Conservation (phyloP, 2,888 invertebrate species). For the Ypsolopha sequella region DNA sequence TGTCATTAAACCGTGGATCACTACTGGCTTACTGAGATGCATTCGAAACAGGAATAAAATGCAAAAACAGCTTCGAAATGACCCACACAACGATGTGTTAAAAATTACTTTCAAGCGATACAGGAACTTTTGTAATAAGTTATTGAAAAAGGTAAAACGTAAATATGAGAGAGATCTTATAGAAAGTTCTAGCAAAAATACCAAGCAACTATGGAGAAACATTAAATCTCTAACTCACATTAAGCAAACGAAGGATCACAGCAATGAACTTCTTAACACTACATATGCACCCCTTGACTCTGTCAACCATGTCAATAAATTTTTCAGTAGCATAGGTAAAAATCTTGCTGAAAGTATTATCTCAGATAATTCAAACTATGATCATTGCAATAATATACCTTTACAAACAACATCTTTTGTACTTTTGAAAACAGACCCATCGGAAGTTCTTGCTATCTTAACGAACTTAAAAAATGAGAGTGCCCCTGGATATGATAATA, state of each 20-base stretch:
- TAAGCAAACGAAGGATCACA: background rate
- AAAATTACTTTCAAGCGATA: conserved; percentile 1
- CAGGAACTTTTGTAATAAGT: conserved; percentile 1
- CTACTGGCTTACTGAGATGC: background rate
- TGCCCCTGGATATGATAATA: conserved; percentile 5
- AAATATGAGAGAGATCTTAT: background rate
- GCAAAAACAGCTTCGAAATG: background rate
- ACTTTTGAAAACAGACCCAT: background rate
- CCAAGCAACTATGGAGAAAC: background rate
- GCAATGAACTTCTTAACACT: background rate
- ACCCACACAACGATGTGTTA: background rate
- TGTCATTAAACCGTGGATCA: background rate
- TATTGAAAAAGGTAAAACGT: background rate
- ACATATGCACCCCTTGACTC: background rate
- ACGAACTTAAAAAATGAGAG: conserved; percentile 2
- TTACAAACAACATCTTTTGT: background rate
- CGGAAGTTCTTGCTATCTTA: background rate
- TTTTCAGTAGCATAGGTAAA: conserved; percentile 2
- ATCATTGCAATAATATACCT: background rate
- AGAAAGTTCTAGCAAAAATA: background rate
- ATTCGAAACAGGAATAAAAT: too few species aligned
- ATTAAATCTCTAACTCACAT: background rate
- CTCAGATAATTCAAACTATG: background rate
- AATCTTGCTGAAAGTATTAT: background rate
- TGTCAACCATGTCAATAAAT: conserved; percentile 1